Percentiles rank a stretch among this genome's conserved stretches.
phyloP scores from a whole-genome alignment of 2,797 vertebrate genomes.

The Gymnothorax javanicus region DNA sequence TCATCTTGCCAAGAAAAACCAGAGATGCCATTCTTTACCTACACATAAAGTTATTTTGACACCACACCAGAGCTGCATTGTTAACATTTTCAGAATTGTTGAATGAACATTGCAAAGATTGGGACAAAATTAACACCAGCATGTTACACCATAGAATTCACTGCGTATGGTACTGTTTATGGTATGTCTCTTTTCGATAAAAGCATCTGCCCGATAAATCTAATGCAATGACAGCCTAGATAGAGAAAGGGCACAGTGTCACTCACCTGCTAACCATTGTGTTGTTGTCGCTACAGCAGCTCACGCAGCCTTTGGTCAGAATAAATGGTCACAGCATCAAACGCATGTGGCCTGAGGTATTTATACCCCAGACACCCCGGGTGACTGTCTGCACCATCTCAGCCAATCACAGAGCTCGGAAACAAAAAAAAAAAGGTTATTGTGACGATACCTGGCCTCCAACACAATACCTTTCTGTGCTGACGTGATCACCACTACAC shows the following conservation, averaged over 20 bases:
- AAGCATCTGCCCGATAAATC: too few species aligned
- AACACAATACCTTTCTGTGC: background rate
- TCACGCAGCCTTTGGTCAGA: background rate
- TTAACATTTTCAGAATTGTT: too few species aligned
- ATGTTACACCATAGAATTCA: too few species aligned
- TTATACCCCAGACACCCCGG: constrained; percentile 13
- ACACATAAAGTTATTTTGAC: too few species aligned
- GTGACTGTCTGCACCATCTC: background rate
- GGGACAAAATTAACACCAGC: too few species aligned
- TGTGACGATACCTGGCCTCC: background rate
- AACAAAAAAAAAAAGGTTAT: constrained; percentile 25
- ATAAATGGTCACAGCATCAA: background rate
- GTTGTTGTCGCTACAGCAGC: background rate
- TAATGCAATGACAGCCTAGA: background rate
- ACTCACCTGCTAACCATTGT: constrained; percentile 32
- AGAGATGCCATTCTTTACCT: too few species aligned
- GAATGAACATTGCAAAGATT: too few species aligned
- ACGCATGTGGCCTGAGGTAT: background rate
- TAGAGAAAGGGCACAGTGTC: background rate
- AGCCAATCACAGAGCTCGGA: constrained; percentile 5
- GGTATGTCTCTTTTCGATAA: too few species aligned
- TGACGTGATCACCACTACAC: background rate
- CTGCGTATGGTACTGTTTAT: too few species aligned
- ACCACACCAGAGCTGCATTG: too few species aligned
- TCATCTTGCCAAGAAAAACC: too few species aligned